A percentile compares a stretch with the other conserved stretches of the same genome.
Conservation (phyloP, 2,888 invertebrate genomes). For the Pandemis corylana region DNA sequence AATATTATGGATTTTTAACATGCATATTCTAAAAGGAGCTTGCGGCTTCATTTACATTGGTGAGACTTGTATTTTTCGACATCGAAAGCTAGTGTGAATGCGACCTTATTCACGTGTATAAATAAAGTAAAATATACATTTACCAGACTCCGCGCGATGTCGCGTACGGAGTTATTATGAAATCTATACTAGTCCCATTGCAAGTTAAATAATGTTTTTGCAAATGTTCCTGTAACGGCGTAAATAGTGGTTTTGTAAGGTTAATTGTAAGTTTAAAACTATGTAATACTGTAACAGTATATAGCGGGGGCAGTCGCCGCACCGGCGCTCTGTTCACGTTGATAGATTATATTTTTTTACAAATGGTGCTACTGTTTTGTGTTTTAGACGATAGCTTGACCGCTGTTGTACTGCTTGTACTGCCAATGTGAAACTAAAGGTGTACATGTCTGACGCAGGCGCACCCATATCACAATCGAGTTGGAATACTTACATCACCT, state of each 20-base stretch:
- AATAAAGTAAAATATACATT: slow-evolving; percentile 48
- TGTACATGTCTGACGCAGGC: slow-evolving; percentile 33
- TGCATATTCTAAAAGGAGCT: slow-evolving; percentile 75
- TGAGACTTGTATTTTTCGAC: slow-evolving; percentile 69
- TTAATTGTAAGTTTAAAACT: slow-evolving; percentile 70
- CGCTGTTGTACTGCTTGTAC: slow-evolving; percentile 71
- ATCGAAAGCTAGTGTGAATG: slow-evolving; percentile 80
- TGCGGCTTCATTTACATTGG: slow-evolving; percentile 76
- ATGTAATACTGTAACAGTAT: slow-evolving; percentile 64
- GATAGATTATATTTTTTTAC: slow-evolving; percentile 79
- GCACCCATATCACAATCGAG: slow-evolving; percentile 61
- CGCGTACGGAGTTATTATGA: slow-evolving; percentile 65
- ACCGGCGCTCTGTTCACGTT: slow-evolving; percentile 60
- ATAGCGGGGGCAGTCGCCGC: slow-evolving; percentile 46
- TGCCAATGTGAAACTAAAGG: slow-evolving; percentile 54
- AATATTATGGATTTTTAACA: slow-evolving; percentile 40
- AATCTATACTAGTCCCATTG: slow-evolving; percentile 82
- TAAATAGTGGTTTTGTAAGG: slow-evolving; percentile 76
- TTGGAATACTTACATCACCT: slow-evolving; percentile 47
- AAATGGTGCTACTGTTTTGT: slow-evolving; percentile 83
- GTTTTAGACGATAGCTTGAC: slow-evolving; percentile 78
- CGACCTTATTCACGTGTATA: slow-evolving; percentile 72
- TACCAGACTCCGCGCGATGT: slow-evolving; percentile 62
- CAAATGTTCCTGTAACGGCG: slow-evolving; percentile 83
- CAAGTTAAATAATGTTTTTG: slow-evolving; percentile 79